Evolutionary conservation across 2,113 vertebrate species (phyloP).

Genomic region (Lanius ludovicianus): DNA sequence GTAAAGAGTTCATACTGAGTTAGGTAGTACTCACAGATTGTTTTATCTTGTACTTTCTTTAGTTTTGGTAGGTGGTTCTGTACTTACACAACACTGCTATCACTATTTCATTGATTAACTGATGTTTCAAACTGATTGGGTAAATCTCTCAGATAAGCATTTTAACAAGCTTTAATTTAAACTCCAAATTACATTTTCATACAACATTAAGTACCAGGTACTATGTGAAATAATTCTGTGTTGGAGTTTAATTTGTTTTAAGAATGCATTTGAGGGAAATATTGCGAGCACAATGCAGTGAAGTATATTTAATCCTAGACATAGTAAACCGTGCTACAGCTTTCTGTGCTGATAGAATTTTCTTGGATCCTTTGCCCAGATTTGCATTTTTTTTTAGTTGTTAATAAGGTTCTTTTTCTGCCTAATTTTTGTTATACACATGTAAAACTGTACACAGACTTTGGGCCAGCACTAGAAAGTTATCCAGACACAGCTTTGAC

Average conservation of each 20-base stretch:
- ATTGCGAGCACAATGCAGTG: neutral
- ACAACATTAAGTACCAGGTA: neutral
- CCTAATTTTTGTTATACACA: neutral
- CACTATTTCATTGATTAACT: neutral
- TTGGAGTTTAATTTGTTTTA: neutral
- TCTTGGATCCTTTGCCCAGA: neutral
- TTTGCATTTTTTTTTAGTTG: neutral
- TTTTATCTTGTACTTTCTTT: neutral
- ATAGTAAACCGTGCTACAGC: neutral
- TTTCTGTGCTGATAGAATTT: neutral
- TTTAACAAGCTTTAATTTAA: slow-evolving; percentile 32
- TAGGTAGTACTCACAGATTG: neutral
- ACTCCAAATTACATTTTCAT: slow-evolving; percentile 18
- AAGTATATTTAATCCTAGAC: neutral
- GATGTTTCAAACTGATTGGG: neutral
- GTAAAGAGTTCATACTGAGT: neutral
- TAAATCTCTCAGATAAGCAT: neutral
- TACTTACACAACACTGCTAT: neutral
- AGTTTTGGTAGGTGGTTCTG: neutral
- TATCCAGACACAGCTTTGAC: neutral
- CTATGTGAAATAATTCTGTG: neutral
- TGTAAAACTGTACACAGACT: neutral
- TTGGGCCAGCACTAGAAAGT: neutral
- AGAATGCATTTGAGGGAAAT: neutral
- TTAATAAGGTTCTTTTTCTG: neutral